Evolutionary conservation across 2,888 invertebrate genomes (phyloP).

Genomic region (Mongoloraphidia duomilia): DNA sequence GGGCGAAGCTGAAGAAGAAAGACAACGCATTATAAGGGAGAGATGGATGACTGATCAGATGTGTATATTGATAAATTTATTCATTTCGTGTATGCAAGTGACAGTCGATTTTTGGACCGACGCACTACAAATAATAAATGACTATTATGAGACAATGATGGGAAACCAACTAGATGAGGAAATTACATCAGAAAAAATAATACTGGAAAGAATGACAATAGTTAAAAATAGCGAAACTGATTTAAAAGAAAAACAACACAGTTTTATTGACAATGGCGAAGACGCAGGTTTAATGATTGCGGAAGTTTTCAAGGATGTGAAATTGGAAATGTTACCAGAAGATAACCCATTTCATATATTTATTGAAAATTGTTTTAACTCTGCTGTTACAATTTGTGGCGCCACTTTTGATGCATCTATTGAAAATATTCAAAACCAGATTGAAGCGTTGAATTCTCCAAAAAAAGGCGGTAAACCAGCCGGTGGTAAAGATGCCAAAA

Average conservation of each 20-base stretch:
- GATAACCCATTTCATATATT: no score
- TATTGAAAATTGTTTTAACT: no score
- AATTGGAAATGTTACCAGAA: no score
- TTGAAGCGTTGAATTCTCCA: no score
- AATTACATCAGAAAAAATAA: slow-evolving; percentile 13
- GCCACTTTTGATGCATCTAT: no score
- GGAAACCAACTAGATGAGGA: slow-evolving; percentile 4
- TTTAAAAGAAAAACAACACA: no score
- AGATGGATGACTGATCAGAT: slow-evolving; percentile 43
- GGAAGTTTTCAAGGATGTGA: no score
- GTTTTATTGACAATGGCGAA: no score
- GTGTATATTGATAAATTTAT: slow-evolving; percentile 37
- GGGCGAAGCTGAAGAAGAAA: slow-evolving; percentile 36
- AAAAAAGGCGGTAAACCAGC: slow-evolving; percentile 2
- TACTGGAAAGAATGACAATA: slow-evolving; percentile 9
- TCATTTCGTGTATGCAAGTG: slow-evolving; percentile 40
- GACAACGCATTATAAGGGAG: slow-evolving; percentile 34
- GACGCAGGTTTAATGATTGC: no score
- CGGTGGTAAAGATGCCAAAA: slow-evolving; percentile 3
- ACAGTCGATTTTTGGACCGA: slow-evolving; percentile 42
- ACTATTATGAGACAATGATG: slow-evolving; percentile 30
- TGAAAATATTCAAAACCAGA: no score
- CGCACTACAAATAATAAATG: slow-evolving; percentile 28
- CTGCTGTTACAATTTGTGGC: no score
- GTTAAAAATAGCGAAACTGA: no score